Percentiles rank a stretch among this genome's conserved stretches.
Evolutionary conservation across 2,113 vertebrate genomes (phyloP).

Genomic region (Spilogale gracilis): DNA sequence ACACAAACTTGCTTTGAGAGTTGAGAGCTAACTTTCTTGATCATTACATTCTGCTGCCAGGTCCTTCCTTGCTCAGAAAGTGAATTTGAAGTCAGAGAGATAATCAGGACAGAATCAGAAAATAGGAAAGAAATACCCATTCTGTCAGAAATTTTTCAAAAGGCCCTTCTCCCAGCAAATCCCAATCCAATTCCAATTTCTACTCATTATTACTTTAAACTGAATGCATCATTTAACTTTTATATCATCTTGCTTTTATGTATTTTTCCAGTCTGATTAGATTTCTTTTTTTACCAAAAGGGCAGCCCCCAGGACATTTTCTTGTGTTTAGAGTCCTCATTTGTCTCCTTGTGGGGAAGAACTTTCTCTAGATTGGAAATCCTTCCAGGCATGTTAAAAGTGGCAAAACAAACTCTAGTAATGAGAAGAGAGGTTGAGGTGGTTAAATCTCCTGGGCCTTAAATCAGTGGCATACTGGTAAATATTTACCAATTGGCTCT

Average conservation of each 20-base stretch:
- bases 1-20: background rate
- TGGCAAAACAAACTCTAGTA: background rate
- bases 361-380: background rate
- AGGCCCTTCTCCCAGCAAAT: constrained; percentile 27
- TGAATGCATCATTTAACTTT: constrained; percentile 61
- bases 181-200: background rate
- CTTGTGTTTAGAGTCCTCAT: constrained; percentile 79
- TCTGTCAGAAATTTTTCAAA: background rate
- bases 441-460: background rate
- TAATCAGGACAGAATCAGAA: background rate
- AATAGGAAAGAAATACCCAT: background rate
- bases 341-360: background rate
- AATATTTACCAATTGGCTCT: background rate
- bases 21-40: background rate
- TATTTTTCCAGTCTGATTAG: constrained; percentile 42
- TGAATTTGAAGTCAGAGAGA: background rate
- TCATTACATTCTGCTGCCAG: background rate
- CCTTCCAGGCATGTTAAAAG: constrained; percentile 64
- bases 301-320: constrained; percentile 69
- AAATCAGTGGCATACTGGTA: background rate
- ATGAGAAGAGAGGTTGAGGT: background rate
- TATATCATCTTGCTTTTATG: constrained; percentile 21
- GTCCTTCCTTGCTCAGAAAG: background rate
- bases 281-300: constrained; percentile 47
- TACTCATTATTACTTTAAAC: constrained; percentile 40